phyloP scores from a whole-genome alignment of 1,140 invertebrate species.

The Pseudomyrmex dendroicus region DNA sequence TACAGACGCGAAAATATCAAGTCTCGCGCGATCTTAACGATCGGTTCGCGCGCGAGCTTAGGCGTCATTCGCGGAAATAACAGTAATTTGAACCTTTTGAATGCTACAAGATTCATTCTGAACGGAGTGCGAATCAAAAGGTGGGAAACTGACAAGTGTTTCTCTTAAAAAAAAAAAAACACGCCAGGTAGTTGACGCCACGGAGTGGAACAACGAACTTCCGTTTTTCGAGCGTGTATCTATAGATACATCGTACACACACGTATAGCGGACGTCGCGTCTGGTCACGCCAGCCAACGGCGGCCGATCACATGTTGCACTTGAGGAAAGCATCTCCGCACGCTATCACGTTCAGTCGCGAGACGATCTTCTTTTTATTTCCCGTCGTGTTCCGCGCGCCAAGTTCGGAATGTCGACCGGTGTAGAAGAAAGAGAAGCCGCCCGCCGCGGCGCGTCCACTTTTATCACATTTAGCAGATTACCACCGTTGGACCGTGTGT shows the following conservation, averaged over 20 bases:
- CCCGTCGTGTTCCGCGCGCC: no score
- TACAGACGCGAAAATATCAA: neutral
- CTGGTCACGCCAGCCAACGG: neutral
- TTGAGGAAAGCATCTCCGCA: neutral
- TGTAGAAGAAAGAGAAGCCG: no score
- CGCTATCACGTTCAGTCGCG: neutral
- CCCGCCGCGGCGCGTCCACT: no score
- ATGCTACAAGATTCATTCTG: constrained; percentile 1
- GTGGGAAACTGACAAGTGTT: neutral
- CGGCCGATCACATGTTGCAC: neutral
- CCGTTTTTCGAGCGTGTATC: constrained; percentile 20
- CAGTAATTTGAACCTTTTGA: constrained; percentile 41
- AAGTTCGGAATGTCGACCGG: no score
- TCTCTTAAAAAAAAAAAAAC: neutral
- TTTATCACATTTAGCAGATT: no score
- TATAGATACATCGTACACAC: constrained; percentile 33
- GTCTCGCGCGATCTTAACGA: constrained; percentile 35
- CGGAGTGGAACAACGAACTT: constrained; percentile 31
- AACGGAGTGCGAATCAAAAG: constrained; percentile 7
- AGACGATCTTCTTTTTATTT: neutral
- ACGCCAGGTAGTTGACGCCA: neutral
- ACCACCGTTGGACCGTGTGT: no score
- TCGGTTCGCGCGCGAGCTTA: constrained; percentile 5
- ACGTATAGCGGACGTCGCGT: neutral
- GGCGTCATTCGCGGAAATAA: neutral